Evolutionary conservation across 2,888 invertebrate species (phyloP).

Genomic region (Metalampra italica): DNA sequence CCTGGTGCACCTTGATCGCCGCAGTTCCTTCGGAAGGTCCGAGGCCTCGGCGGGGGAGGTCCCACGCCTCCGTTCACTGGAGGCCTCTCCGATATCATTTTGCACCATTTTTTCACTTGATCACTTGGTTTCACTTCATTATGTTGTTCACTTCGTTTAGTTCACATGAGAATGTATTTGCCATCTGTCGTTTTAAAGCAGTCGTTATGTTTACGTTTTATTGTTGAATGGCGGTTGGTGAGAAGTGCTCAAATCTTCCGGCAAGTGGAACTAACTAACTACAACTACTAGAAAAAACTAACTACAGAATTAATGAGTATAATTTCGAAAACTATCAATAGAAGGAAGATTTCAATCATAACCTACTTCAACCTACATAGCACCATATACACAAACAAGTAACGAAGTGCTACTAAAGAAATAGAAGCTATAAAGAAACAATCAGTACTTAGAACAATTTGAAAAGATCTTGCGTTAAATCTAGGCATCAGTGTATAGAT

Average conservation of each 20-base stretch:
- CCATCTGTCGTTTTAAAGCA: background rate
- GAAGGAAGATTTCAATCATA: no score
- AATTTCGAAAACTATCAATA: no score
- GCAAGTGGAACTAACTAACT: no score
- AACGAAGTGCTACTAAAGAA: no score
- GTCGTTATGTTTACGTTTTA: background rate
- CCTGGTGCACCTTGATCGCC: constrained; percentile 77
- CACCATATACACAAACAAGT: no score
- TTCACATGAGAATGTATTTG: background rate
- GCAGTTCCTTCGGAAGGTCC: constrained; percentile 76
- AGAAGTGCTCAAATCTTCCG: background rate
- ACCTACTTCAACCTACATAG: no score
- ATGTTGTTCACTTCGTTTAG: background rate
- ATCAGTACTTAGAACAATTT: no score
- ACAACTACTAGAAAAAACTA: no score
- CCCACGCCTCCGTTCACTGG: constrained; percentile 62
- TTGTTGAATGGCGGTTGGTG: background rate
- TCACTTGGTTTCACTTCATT: background rate
- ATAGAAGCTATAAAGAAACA: no score
- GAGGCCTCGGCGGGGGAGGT: constrained; percentile 59
- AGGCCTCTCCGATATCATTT: constrained; percentile 70
- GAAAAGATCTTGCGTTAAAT: background rate
- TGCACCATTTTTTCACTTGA: constrained; percentile 53
- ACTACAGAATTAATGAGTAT: no score
- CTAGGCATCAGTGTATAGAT: background rate